A percentile compares a stretch with the other conserved stretches of the same genome.
phyloP scores from a whole-genome alignment of 2,888 invertebrate species.

The Drosophila pegasa region DNA sequence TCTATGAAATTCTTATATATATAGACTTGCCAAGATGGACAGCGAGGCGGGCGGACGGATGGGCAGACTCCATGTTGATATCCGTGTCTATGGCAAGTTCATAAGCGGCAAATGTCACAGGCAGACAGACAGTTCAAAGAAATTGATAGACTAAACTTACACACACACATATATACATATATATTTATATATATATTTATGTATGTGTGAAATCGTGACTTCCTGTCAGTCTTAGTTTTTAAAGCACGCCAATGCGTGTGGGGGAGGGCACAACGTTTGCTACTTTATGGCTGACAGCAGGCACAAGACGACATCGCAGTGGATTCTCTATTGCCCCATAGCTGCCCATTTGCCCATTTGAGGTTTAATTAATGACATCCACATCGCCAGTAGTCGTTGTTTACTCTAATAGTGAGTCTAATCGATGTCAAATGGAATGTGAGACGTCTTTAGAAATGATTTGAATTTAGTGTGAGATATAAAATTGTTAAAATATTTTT shows the following conservation, averaged over 20 bases:
- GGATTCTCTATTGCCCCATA: slow-evolving; percentile 38
- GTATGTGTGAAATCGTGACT: slow-evolving; percentile 69
- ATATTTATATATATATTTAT: slow-evolving; percentile 27
- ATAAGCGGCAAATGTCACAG: slow-evolving; percentile 35
- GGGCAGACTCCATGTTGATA: slow-evolving; percentile 26
- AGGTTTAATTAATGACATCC: slow-evolving; percentile 76
- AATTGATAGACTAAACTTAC: slow-evolving; percentile 41
- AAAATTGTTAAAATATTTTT: too few species aligned
- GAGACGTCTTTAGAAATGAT: too few species aligned
- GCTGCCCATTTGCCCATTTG: slow-evolving; percentile 64
- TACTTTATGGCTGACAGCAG: slow-evolving; percentile 74
- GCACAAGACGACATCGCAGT: slow-evolving; percentile 58
- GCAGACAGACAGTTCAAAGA: slow-evolving; percentile 28
- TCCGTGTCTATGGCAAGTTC: slow-evolving; percentile 42
- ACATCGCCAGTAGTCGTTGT: slow-evolving; percentile 28
- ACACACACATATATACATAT: slow-evolving; percentile 8
- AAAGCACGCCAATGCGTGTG: slow-evolving; percentile 30
- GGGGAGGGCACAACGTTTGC: slow-evolving; percentile 25
- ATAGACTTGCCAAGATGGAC: slow-evolving; percentile 19
- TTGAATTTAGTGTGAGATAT: too few species aligned
- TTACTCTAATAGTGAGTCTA: background rate
- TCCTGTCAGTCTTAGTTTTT: slow-evolving; percentile 68
- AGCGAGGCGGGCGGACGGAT: slow-evolving; percentile 3
- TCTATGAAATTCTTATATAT: slow-evolving; percentile 23
- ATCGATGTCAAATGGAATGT: too few species aligned